Conservation (phyloP, 2,797 vertebrate genomes). For the Spinus pinus region DNA sequence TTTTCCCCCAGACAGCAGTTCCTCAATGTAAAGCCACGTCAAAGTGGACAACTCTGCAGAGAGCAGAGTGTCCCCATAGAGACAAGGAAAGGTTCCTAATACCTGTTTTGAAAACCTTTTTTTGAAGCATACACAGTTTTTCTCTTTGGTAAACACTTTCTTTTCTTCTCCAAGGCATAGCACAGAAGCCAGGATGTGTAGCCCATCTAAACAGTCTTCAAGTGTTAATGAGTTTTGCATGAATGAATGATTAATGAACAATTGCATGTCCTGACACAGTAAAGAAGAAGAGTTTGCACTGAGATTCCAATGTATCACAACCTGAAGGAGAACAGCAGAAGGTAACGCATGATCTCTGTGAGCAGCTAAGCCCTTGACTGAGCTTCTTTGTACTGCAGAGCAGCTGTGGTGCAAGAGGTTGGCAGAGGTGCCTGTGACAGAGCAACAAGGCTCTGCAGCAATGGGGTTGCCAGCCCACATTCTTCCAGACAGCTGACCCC, state of each 20-base stretch:
- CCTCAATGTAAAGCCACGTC: not conserved
- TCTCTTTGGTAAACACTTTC: not conserved
- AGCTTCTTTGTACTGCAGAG: not conserved
- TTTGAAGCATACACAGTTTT: not conserved
- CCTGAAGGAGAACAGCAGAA: not conserved
- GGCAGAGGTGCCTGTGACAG: not conserved
- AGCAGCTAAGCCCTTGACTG: not conserved
- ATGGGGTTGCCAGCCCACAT: fast-evolving
- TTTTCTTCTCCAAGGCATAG: not conserved
- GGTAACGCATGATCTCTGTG: not conserved
- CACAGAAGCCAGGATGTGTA: not conserved
- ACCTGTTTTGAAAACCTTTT: not conserved
- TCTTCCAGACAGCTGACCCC: not conserved
- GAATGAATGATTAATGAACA: not conserved
- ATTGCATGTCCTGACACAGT: not conserved
- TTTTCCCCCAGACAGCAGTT: not conserved
- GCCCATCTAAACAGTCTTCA: not conserved
- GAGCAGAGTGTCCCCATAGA: not conserved
- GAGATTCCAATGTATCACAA: not conserved
- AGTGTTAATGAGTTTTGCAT: not conserved
- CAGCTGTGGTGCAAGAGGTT: not conserved
- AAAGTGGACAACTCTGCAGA: not conserved
- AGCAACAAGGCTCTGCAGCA: fast-evolving
- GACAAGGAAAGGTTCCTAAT: not conserved
- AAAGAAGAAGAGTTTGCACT: fast-evolving